Base-by-base conservation (phyloP, 2,888 invertebrate genomes). In the Cephus pygmeus region DNA sequence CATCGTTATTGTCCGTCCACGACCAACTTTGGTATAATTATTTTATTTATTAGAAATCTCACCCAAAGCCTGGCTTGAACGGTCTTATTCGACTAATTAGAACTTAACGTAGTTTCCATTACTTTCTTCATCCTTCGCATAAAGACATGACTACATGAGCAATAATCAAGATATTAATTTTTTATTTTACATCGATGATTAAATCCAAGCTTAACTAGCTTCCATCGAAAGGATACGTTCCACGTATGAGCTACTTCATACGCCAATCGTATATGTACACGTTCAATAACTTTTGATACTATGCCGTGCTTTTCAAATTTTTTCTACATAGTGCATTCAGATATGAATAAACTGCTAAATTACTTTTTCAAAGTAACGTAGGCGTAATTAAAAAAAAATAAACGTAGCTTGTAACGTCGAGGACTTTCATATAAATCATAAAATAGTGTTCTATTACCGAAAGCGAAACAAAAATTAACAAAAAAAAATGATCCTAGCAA, bases 11-110 rank as follows among this genome's bases (percentile, higher is more conserved):
- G 69, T 81, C 82, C 83, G 75, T 83, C 76, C 79, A 76, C 56
- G 80, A 71, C 79, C 81, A 84, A 85, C 83, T 83, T 83, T 84
- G 83, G 81, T 81, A 80, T 81, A 76, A 80, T 34, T 69, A 77
- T 76, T 80, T 79, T 34, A 1, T 34, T 30, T 74, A 35, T 74
- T 35, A 12, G 36, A 79, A 34, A 79, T 75, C 68, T 75, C 73
- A 79, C 74, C 34, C 75, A 78, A 81, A 81, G 77, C 78, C 79
- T 80, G 79, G 75, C 76, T 77, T 73, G 74, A 83, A 82, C 75
- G 76, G 77, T 76, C 33, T 69, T 30, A 56, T 68, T 75, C 36
- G 73, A 76, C 76, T 76, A 74, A 76, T 56, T 77, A 73, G 71
- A 73, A 78, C 69, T 31, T 76, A 33, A 76, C 76, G 36, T 75